phyloP scores from a whole-genome alignment of 2,888 invertebrate species.

The Syrista parreyssii region DNA sequence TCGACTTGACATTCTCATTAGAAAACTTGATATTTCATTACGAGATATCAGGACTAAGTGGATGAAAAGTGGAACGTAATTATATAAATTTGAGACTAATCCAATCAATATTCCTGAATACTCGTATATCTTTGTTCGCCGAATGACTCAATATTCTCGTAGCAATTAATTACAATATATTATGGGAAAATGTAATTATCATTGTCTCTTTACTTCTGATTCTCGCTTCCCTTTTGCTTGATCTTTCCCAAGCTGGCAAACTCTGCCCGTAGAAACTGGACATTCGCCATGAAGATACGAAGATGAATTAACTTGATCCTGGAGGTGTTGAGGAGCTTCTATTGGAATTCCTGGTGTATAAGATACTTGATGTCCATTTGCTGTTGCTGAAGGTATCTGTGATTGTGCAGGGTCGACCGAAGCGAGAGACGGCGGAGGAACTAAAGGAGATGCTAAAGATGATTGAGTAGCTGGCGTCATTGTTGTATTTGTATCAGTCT shows the following conservation, averaged over 20 bases:
- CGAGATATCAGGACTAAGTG: neutral
- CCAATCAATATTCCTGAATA: neutral
- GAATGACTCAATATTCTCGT: neutral
- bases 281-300: neutral
- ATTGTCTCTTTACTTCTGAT: slow-evolving; percentile 33
- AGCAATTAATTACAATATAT: neutral
- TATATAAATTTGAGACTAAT: neutral
- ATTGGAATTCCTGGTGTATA: neutral
- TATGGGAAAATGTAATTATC: neutral
- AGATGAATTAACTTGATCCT: neutral
- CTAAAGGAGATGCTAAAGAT: neutral
- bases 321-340: neutral
- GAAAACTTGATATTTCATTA: neutral
- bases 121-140: neutral
- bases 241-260: slow-evolving; percentile 12
- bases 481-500: neutral
- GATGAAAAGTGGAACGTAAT: neutral
- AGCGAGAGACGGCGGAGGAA: neutral
- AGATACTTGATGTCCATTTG: neutral
- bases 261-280: neutral
- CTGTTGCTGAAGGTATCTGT: neutral
- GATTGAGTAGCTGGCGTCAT: neutral
- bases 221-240: slow-evolving; percentile 35
- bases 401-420: neutral
- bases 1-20: neutral